Percentiles rank a stretch among this genome's conserved stretches.
Conservation (phyloP, 1,140 invertebrate species). For the Oreohelix idahoensis region DNA sequence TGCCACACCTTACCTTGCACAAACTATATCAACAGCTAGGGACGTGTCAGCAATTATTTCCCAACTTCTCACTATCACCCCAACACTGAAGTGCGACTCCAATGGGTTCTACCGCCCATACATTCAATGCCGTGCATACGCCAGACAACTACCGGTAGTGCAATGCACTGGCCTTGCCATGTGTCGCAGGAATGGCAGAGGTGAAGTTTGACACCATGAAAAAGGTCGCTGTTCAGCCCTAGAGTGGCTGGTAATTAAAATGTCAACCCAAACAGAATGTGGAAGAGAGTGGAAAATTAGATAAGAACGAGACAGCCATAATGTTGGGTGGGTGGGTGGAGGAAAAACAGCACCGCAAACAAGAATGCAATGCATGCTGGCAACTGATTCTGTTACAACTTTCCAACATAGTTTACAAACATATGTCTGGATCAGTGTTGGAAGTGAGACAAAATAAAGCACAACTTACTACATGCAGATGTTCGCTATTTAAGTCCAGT, state of each 20-base stretch:
- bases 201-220: neutral
- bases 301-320: neutral
- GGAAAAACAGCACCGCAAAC: too few relatives aligned
- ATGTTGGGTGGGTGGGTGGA: too few relatives aligned
- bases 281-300: neutral
- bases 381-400: too few relatives aligned
- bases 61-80: neutral
- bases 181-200: slow-evolving; percentile 3
- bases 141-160: neutral
- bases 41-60: neutral
- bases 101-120: neutral
- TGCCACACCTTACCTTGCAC: neutral
- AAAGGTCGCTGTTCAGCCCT: neutral
- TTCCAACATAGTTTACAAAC: too few relatives aligned
- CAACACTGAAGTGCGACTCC: neutral
- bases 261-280: neutral
- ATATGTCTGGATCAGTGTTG: too few relatives aligned
- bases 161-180: neutral
- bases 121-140: neutral
- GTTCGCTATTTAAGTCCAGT: too few relatives aligned
- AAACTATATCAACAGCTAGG: neutral
- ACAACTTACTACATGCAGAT: too few relatives aligned
- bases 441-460: too few relatives aligned
- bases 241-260: slow-evolving; percentile 10
- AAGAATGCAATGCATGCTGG: too few relatives aligned